Percentiles rank a stretch among this genome's conserved stretches.
Conservation (phyloP, 2,888 invertebrate genomes). For the Rhopalosiphum nymphaeae region DNA sequence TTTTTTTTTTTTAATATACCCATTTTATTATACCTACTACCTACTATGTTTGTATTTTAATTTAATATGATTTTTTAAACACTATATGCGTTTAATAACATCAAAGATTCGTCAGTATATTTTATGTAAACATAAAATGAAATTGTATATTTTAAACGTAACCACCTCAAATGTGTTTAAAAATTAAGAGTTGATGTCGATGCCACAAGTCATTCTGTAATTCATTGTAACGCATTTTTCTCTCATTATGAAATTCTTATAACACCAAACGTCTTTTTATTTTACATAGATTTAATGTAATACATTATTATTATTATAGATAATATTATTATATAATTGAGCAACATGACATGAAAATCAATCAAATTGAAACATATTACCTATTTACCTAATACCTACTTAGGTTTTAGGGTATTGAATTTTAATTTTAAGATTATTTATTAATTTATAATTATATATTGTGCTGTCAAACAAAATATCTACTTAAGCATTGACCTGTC, state of each 20-base stretch:
- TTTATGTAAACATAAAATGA: not conserved
- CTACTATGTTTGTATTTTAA: not conserved
- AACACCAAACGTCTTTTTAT: not conserved
- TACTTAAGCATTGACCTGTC: slow-evolving; percentile 13
- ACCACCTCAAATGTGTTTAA: not conserved
- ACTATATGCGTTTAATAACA: not conserved
- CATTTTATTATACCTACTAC: not conserved
- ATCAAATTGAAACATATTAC: slow-evolving; percentile 58
- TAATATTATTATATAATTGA: slow-evolving; percentile 1
- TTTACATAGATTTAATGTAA: not conserved
- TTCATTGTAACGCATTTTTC: not conserved
- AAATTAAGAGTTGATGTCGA: not conserved
- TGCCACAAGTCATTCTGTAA: not conserved
- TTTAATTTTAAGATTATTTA: slow-evolving; percentile 53
- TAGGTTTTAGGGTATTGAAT: slow-evolving; percentile 45
- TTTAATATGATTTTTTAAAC: not conserved
- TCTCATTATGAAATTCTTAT: not conserved
- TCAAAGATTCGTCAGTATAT: not conserved
- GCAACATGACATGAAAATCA: slow-evolving; percentile 38
- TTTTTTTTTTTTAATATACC: not conserved
- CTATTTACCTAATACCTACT: slow-evolving; percentile 53
- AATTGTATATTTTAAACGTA: not conserved
- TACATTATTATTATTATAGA: not conserved
- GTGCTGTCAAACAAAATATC: slow-evolving; percentile 8
- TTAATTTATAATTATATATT: slow-evolving; percentile 23